Base-by-base conservation (phyloP, 2,888 invertebrate species). In the Agrotis puta region DNA sequence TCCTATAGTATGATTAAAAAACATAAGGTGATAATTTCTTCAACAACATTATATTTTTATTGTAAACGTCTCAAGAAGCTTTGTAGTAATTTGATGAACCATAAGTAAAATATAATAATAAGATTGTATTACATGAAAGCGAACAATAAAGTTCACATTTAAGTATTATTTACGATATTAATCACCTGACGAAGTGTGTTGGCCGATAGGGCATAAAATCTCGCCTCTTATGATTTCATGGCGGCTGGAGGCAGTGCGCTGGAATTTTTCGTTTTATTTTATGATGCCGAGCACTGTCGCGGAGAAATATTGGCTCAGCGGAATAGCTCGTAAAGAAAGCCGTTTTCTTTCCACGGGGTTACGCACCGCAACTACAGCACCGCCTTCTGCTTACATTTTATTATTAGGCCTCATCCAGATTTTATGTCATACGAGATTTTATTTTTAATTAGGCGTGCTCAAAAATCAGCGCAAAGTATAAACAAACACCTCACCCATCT, bases 221-320 rank as follows among this genome's bases (percentile, higher is more conserved):
- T 93, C 90, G 91, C 91, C 94, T 92, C 94, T 94, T 95, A 95
- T 95, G 95, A 95, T 95, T 95, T 95, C 94, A 94, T 94, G 91
- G 94, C 92, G 88, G 92, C 92, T 91, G 89, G 90, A 91, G 91
- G 93, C 92, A 92, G 91, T 92, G 92, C 90, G 92, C 90, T 90
- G 95, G 96, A 95, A 95, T 96, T 96, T 96, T 96, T 95, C 95
- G 95, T 95, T 95, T 95, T 96, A 96, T 95, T 96, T 96, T 96
- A 96, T 95, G 95, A 94, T 93, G 92, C 93, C 92, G 94, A 95
- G 95, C 94, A 93, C 95, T 95, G 95, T 95, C 95, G 95, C 95
- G 93, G 91, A 95, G 95, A 95, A 95, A 96, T 96, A 96, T 95
- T 95, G 95, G 96, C 94, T 95, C 94, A 92, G 92, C 94, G 95